These are phyloP conservation scores for Eilema depressum DNA, from an alignment of 2,888 invertebrate genomes.

Conservation along the genomic window DNA sequence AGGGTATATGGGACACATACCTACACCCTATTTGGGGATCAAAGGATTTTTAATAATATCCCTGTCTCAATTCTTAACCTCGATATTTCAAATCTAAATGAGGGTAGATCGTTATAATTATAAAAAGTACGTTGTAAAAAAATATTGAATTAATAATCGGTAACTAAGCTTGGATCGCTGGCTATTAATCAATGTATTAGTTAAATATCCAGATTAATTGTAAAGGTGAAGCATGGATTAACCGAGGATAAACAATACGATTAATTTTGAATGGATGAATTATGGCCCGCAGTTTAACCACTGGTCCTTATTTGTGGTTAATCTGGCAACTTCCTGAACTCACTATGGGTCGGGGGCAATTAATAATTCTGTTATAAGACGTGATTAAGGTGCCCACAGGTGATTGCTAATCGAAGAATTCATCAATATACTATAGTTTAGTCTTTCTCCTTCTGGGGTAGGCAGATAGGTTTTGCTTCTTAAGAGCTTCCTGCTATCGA, in stretches of 20 bases:
- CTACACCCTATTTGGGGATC: no score
- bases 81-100: no score
- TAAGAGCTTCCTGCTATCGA: no score
- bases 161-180: not conserved
- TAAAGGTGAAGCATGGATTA: conserved; percentile 2
- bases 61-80: no score
- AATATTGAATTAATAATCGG: not conserved
- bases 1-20: no score
- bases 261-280: conserved; percentile 12
- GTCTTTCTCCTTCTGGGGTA: no score
- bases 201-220: conserved; percentile 9
- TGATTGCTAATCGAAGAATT: not conserved
- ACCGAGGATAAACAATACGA: not conserved
- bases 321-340: not conserved
- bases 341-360: not conserved
- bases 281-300: not conserved
- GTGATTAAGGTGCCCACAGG: not conserved
- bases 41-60: not conserved
- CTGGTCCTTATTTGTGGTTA: conserved; percentile 1
- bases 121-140: not conserved
- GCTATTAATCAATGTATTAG: not conserved
- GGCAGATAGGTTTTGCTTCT: no score
- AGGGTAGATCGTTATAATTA: no score
- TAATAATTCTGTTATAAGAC: not conserved
- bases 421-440: not conserved